Conservation (phyloP, 2,888 invertebrate genomes). For the Hypena proboscidalis region DNA sequence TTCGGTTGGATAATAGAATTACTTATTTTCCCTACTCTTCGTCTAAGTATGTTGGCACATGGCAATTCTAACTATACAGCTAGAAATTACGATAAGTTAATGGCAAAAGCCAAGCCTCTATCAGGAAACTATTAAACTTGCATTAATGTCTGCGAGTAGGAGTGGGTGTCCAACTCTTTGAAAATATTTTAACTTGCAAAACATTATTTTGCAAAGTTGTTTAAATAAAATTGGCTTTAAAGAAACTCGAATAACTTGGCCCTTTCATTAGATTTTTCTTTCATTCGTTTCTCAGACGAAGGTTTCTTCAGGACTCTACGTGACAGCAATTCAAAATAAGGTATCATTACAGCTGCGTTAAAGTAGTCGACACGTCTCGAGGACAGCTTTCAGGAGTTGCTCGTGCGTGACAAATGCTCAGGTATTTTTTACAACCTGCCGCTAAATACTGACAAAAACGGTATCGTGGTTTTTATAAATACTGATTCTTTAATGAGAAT, state of each 20-base stretch:
- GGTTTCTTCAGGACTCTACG: conserved; percentile 15
- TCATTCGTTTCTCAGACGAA: conserved; percentile 4
- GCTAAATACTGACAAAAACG: conserved; percentile 11
- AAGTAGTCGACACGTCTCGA: conserved; percentile 28
- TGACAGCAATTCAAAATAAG: conserved; percentile 24
- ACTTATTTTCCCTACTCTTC: too few species aligned
- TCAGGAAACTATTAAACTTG: too few species aligned
- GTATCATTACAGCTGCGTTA: conserved; percentile 25
- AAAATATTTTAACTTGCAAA: too few species aligned
- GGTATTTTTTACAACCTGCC: conserved; percentile 24
- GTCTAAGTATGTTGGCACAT: too few species aligned
- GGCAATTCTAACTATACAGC: too few species aligned
- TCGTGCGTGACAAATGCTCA: conserved; percentile 31
- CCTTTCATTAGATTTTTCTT: neutral
- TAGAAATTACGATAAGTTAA: too few species aligned
- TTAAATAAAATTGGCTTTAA: neutral
- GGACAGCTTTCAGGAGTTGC: conserved; percentile 26
- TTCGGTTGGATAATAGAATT: too few species aligned
- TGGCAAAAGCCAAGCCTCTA: too few species aligned
- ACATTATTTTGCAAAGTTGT: too few species aligned
- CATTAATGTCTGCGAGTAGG: too few species aligned
- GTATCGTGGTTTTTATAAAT: conserved; percentile 39
- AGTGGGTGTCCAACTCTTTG: too few species aligned
- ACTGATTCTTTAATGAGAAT: too few species aligned
- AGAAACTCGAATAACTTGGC: neutral